A percentile compares a stretch with the other conserved stretches of the same genome.
These are phyloP conservation scores for Hippopotamus amphibius DNA, from an alignment of 2,113 vertebrate species.

Conservation along the genomic window DNA sequence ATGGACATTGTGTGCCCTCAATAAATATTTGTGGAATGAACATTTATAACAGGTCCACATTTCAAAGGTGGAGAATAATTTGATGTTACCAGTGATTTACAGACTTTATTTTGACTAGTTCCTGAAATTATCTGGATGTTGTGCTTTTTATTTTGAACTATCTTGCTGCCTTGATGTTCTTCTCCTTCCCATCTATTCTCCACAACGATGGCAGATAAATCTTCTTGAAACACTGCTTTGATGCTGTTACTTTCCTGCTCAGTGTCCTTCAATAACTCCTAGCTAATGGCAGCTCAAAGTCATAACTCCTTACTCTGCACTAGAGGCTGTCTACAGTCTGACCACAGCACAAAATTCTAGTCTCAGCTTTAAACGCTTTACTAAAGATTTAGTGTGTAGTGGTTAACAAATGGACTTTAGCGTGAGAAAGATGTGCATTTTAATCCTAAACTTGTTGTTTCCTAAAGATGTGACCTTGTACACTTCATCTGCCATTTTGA, in stretches of 20 bases:
- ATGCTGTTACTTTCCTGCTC: conserved; percentile 24
- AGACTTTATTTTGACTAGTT: conserved; percentile 47
- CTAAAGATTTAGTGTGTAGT: background rate
- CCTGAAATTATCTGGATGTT: conserved; percentile 52
- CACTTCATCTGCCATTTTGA: background rate
- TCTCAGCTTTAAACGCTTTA: background rate
- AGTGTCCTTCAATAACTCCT: conserved; percentile 64
- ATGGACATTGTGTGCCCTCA: background rate
- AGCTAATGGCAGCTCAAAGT: conserved; percentile 50
- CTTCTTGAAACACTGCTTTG: conserved; percentile 41
- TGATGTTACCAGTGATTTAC: conserved; percentile 60
- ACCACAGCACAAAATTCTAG: background rate
- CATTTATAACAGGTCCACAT: conserved; percentile 40
- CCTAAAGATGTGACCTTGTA: background rate
- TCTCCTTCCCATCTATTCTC: conserved; percentile 47
- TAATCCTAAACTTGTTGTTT: background rate
- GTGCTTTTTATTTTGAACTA: conserved; percentile 39
- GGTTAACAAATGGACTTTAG: background rate
- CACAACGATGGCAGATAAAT: conserved; percentile 54
- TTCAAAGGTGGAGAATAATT: conserved; percentile 51
- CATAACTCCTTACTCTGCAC: conserved; percentile 25
- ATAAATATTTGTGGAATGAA: conserved; percentile 59
- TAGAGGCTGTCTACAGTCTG: background rate
- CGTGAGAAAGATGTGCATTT: background rate
- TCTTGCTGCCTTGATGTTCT: conserved; percentile 44